phyloP scores from a whole-genome alignment of 2,113 vertebrate genomes.

The Strix uralensis region DNA sequence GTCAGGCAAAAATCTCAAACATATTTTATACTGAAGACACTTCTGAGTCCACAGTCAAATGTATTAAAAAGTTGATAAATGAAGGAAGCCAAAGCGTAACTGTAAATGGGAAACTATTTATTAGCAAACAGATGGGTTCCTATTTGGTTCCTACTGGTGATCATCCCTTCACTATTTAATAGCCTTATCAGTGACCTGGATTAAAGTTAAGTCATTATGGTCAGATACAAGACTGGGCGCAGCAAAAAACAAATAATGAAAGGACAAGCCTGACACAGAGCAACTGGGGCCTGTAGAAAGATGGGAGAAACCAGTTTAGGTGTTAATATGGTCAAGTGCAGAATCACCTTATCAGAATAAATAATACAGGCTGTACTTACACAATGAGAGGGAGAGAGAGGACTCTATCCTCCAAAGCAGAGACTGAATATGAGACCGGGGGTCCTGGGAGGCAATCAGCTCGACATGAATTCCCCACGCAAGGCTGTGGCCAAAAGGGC shows the following conservation, averaged over 20 bases:
- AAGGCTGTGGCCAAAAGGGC: slow-evolving; percentile 43
- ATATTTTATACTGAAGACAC: neutral
- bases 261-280: neutral
- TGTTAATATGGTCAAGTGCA: neutral
- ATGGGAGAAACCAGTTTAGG: neutral
- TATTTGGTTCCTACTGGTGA: neutral
- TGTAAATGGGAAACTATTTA: neutral
- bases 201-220: neutral
- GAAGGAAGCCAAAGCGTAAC: neutral
- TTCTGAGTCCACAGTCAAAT: neutral
- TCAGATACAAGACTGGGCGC: neutral
- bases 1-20: neutral
- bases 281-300: neutral
- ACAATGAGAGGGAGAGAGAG: slow-evolving; percentile 65
- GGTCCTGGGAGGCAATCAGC: slow-evolving; percentile 44
- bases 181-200: neutral
- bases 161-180: neutral
- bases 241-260: neutral
- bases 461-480: slow-evolving; percentile 38
- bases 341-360: neutral
- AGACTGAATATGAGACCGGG: slow-evolving; percentile 13
- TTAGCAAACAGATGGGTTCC: neutral
- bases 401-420: slow-evolving; percentile 61
- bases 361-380: slow-evolving; percentile 40
- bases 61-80: neutral